These are phyloP conservation scores for Melanerpes formicivorus DNA, from an alignment of 2,113 vertebrate species.

Conservation along the genomic window DNA sequence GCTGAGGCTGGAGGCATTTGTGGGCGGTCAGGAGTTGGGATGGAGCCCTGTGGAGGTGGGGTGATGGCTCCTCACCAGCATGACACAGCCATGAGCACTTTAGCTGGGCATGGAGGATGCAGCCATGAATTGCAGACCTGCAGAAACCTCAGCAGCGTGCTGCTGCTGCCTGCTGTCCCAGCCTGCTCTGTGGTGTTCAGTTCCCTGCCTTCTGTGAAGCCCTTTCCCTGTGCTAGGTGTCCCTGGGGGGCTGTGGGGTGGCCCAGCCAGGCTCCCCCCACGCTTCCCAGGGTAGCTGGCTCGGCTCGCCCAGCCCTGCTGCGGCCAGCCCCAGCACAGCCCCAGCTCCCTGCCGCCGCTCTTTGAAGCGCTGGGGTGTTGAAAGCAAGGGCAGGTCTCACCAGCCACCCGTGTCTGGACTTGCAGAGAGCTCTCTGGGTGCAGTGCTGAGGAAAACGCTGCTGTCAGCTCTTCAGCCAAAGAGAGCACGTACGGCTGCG, in stretches of 20 bases:
- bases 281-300: rapidly evolving
- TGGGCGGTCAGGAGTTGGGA: too few species aligned
- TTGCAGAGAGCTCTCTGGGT: background rate
- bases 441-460: background rate
- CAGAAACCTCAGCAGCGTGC: background rate
- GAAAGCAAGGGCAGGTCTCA: background rate
- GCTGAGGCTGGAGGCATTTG: rapidly evolving
- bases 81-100: rapidly evolving
- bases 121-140: background rate
- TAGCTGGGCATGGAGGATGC: background rate
- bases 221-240: background rate
- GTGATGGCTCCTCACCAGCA: background rate
- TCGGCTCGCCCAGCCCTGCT: background rate
- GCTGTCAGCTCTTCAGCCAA: background rate
- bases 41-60: too few species aligned
- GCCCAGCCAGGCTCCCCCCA: background rate
- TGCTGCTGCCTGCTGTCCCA: background rate
- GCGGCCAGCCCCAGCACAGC: background rate
- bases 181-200: rapidly evolving
- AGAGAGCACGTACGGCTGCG: rapidly evolving
- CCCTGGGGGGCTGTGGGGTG: background rate
- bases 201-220: background rate
- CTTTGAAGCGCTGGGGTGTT: background rate
- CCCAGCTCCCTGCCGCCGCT: background rate
- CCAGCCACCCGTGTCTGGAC: background rate